Conservation (phyloP, 2,797 vertebrate genomes). For the Calcarius lapponicus region DNA sequence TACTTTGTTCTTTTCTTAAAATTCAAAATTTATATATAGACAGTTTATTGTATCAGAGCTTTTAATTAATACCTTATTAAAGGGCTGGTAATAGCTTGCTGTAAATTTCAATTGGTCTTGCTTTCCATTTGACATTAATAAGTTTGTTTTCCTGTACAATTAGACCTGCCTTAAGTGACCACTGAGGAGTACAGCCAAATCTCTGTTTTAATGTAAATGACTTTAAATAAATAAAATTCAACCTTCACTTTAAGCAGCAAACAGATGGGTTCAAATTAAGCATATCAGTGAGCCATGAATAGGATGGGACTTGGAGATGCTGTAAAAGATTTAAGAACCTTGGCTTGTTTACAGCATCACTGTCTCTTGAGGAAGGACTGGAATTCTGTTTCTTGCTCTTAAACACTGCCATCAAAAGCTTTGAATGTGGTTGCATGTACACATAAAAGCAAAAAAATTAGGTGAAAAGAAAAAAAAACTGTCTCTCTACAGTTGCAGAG, state of each 20-base stretch:
- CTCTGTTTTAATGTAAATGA: background rate
- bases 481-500: background rate
- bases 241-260: background rate
- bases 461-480: background rate
- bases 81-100: background rate
- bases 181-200: background rate
- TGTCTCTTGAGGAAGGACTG: background rate
- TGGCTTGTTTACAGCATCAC: background rate
- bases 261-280: conserved; percentile 3
- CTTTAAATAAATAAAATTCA: background rate
- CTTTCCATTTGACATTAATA: conserved; percentile 10
- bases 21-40: background rate
- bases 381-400: background rate
- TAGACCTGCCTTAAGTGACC: conserved; percentile 7
- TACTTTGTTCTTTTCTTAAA: background rate
- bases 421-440: background rate
- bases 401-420: background rate
- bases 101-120: conserved; percentile 12
- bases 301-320: background rate
- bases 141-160: conserved; percentile 1
- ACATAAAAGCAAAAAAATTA: background rate
- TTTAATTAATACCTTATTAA: background rate
- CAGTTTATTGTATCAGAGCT: background rate
- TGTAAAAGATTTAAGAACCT: background rate
- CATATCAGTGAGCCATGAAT: background rate